Evolutionary conservation across 2,797 vertebrate species (phyloP), one percentile per base, ranked within the genome.

Genomic region (Ctenosaura bakeri): DNA sequence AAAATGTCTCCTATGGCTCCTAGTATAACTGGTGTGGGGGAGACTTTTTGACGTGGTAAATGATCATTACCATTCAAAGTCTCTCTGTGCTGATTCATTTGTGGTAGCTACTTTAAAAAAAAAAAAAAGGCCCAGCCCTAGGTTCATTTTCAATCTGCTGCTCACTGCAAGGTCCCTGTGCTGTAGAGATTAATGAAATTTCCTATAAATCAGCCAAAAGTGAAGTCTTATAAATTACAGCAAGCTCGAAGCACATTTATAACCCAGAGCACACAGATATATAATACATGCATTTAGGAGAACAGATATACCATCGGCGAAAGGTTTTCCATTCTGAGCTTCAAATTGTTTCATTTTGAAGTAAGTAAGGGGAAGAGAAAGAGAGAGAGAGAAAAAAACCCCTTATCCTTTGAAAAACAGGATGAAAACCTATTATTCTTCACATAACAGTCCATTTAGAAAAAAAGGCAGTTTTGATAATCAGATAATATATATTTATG

Each of bases 161-260:
- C 91, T 96, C 90, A 90, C 85, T 92, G 94, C 92, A 96, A 95
- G 91, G 95, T 94, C 95, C 88, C 90, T 95, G 85, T 94, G 81
- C 88, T 95, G 91, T 87, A 13, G n/a, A 92, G 92, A 97, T 96
- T 97, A 97, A 96, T 96, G 93, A 95, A 94, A 95, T 96, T 96
- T 95, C 87, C 92, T 89, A 96, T 94, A 96, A 96, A 95, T 95
- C 92, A 96, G 88, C 90, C 91, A 92, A 95, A 96, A 97, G 89
- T 92, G 94, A 97, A 88, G 59, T 92, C 93, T 95, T 95, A 95
- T 93, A 94, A 97, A 96, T 96, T 96, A 94, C 83, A 94, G 87
- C 59, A 87, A 83, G 91, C 83, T 96, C 94, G 90, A 94, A 96
- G 76, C 78, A 94, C 95, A 96, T 95, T 96, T 95, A 95, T 94